Evolutionary conservation across 2,888 invertebrate genomes (phyloP), one percentile per base, ranked within the genome.

Genomic region (Diadegma fenestrale): DNA sequence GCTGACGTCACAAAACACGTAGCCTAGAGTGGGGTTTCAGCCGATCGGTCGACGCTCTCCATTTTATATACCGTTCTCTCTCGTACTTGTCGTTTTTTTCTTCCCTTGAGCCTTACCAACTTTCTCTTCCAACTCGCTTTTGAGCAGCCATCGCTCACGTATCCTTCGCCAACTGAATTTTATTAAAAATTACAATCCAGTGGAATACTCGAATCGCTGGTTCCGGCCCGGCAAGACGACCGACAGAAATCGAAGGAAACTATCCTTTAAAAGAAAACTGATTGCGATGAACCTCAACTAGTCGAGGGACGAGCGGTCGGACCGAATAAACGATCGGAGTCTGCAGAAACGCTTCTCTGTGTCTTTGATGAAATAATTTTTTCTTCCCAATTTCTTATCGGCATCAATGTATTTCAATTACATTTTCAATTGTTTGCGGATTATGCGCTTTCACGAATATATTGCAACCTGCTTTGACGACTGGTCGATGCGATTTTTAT

Each of bases 21-120:
- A n/a, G 30, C 86, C 87, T 87, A 90, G 89, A 91, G 91, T 91
- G 91, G 91, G 91, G 91, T 90, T 88, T 88, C 90, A 81, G 88
- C 87, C 89, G 88, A 89, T 90, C 87, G 77, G 78, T 72, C 80
- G 51, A 19, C 61, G 33, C 82, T 63, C 30, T 22, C 54, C 64
- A 19, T 54, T 58, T 61, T 68, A 33, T 63, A 19, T 54, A 14
- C 58, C 66, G 61, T 68, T 48, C 45, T 72, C 76, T 51, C 26
- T 51, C 37, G 45, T 26, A 33, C 79, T 43, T 45, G 22, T 82
- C 71, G 22, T 51, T n/a, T 37, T 63, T 22, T 43, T 22, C 58
- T 75, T 64, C 10, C 54, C 10, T 43, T 14, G 14, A 22, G 37
- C 41, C 51, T 78, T 71, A 26, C 58, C 1, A 54, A 58, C 64